Conservation (phyloP, 2,113 vertebrate genomes). For the Pithys albifrons region DNA sequence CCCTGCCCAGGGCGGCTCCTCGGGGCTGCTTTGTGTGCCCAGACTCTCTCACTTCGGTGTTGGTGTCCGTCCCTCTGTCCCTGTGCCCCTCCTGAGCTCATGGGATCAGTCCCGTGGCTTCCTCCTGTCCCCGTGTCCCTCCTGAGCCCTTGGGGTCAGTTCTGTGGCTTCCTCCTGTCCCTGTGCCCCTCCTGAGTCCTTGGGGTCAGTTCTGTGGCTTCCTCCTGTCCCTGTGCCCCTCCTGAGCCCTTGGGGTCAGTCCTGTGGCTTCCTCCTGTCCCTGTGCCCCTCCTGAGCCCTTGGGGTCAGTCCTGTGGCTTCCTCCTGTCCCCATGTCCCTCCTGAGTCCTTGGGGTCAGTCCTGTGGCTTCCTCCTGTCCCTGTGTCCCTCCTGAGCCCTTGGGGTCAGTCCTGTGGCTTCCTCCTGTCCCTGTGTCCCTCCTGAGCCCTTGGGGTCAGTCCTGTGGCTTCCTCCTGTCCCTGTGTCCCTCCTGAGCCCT, state of each 20-base stretch:
- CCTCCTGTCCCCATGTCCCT: not conserved
- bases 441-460: too few relatives aligned
- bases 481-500: too few relatives aligned
- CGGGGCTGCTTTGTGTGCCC: fast-evolving
- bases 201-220: not conserved
- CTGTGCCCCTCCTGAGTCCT: too few relatives aligned
- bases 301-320: not conserved
- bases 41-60: not conserved
- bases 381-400: too few relatives aligned
- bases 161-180: not conserved
- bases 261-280: not conserved
- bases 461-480: too few relatives aligned
- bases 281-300: too few relatives aligned
- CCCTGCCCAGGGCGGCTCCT: not conserved
- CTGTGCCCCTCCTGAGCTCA: fast-evolving
- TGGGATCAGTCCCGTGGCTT: not conserved
- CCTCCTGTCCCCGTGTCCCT: not conserved
- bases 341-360: not conserved
- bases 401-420: too few relatives aligned
- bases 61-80: not conserved
- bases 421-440: too few relatives aligned
- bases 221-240: not conserved
- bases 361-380: not conserved
- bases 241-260: not conserved
- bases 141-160: not conserved